Conservation (phyloP, 2,888 invertebrate genomes). For the Stratiomys singularior region DNA sequence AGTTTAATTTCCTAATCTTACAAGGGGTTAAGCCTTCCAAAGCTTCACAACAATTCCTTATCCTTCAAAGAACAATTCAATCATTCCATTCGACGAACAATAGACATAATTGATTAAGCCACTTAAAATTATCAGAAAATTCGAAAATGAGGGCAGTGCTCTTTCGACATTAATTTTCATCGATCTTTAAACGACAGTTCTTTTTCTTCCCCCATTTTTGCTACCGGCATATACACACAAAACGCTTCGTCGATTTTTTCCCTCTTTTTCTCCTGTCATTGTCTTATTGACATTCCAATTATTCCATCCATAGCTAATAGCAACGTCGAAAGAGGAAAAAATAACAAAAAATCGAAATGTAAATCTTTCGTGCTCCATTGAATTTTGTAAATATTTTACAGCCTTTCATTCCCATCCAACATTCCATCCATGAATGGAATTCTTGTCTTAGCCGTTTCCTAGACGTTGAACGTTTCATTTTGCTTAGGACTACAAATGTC, state of each 20-base stretch:
- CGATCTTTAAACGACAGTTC: not conserved
- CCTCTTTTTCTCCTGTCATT: constrained; percentile 15
- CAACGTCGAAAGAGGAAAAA: not conserved
- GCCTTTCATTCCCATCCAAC: not conserved
- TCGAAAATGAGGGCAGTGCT: too few relatives aligned
- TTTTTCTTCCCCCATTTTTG: not conserved
- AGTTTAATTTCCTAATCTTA: too few relatives aligned
- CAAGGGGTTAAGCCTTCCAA: too few relatives aligned
- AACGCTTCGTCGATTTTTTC: not conserved
- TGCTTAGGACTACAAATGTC: constrained; percentile 19
- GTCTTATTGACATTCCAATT: constrained; percentile 30
- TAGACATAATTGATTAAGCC: too few relatives aligned
- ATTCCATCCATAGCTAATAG: not conserved
- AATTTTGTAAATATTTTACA: constrained; percentile 39
- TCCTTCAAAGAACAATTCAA: too few relatives aligned
- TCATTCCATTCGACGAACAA: too few relatives aligned
- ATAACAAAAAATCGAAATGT: constrained; percentile 25
- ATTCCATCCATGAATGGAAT: constrained; percentile 3
- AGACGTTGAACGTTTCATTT: constrained; percentile 6
- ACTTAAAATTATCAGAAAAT: too few relatives aligned
- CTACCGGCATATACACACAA: not conserved
- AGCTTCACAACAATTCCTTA: too few relatives aligned
- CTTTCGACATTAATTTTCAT: too few relatives aligned
- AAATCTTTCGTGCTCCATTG: constrained; percentile 45
- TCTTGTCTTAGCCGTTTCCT: not conserved